Base-by-base conservation (phyloP, 2,888 invertebrate species). In the Therioaphis trifolii region DNA sequence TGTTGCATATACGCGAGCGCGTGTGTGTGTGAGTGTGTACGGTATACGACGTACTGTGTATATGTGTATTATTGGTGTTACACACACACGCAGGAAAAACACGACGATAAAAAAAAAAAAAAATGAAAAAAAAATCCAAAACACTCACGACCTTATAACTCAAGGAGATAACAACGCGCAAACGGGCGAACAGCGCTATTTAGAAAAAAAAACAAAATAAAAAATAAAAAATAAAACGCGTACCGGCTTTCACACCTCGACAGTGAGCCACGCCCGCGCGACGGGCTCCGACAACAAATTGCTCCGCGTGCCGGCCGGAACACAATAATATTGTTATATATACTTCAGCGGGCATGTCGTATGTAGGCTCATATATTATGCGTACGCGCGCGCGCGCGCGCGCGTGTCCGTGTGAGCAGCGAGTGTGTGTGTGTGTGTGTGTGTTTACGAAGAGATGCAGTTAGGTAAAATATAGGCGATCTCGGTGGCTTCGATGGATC, bases 91-190 rank as follows among this genome's bases (percentile, higher is more conserved):
- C 12, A 35, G 11, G 52, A 78, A 76, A 55, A 69, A 79, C 68
- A 43, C 52, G 55, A 68, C 66, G 55, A 55, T 68, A 78, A 68
- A 75, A 77, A 61, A 49, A 49, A 29, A 46, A 49, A 7, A 75
- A 76, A 27, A 58, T 21, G 7, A 18, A 0, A 43, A 52, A 82
- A 72, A 74, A 82, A 82, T 66, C 52, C 74, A 52, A 82, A 82
- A 82, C 82, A 24, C 74, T 82, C 82, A 74, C 82, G 82, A 82
- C 82, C 82, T 35, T 82, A 82, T 82, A 82, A 82, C 74, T 82
- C 82, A 82, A 21, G 82, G 29, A 74, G 82, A 82, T 82, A 82
- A 82, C 80, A n/a, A 66, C 77, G 78, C 14, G 52, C 68, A 40
- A 71, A 71, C 71, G 46, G n/a, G 58, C 76, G 21, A 35, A 21